phyloP scores from a whole-genome alignment of 2,797 vertebrate species.

The Aldrovandia affinis region DNA sequence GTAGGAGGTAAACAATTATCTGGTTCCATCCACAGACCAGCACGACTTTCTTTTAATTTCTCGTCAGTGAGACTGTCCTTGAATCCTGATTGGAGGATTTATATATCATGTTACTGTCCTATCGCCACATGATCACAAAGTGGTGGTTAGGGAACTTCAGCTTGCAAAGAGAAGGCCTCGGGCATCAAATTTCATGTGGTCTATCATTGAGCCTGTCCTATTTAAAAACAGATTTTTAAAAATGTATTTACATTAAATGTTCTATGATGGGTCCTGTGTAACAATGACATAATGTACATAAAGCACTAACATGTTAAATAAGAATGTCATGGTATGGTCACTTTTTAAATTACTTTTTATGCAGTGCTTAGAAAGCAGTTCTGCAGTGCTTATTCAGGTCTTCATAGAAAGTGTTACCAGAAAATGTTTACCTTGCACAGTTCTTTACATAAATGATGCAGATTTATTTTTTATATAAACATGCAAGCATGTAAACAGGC shows the following conservation, averaged over 20 bases:
- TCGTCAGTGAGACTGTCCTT: conserved; percentile 1
- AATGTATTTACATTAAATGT: not conserved
- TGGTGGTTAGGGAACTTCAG: not conserved
- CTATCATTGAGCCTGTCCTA: not conserved
- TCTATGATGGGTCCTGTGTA: not conserved
- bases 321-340: too few species aligned
- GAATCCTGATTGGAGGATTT: not conserved
- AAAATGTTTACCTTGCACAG: not conserved
- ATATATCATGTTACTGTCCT: not conserved
- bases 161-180: not conserved
- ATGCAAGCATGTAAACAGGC: not conserved
- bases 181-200: not conserved
- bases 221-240: too few species aligned
- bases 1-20: conserved; percentile 8
- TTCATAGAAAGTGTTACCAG: not conserved
- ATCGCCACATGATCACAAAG: not conserved
- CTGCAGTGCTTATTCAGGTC: not conserved
- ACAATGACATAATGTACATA: not conserved
- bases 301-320: not conserved
- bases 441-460: not conserved
- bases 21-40: not conserved
- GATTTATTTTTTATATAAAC: not conserved
- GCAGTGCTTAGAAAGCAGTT: not conserved
- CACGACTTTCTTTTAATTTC: not conserved
- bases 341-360: too few species aligned